Base-by-base conservation (phyloP, 1,140 invertebrate genomes). In the Caerostris extrusa region DNA sequence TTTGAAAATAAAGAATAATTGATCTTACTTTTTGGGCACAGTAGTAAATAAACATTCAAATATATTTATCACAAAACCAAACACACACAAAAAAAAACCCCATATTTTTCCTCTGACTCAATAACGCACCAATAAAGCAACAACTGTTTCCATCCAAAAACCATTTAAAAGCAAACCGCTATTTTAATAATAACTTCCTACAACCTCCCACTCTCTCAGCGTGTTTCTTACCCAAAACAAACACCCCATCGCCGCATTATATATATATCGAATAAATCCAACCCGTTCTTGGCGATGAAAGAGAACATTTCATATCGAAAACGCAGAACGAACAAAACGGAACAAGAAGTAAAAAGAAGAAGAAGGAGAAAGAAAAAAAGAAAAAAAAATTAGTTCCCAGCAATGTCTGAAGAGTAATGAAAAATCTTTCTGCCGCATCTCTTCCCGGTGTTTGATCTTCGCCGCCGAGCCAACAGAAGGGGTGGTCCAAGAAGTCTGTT, bases 341-440 rank as follows among this genome's bases (percentile, higher is more conserved):
- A 67, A n/a, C 3, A 14, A 67, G 61, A 67, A 14, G 61, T 6
- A 17, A 17, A 61, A 14, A 64, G 61, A 64, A 4, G 61, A 64
- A 64, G 17, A 10, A 64, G 61, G 17, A 64, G 8, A 10, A 60
- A 19, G 55, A 8, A 58, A 60, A 91, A 81, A 60, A 60, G 71
- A 91, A 60, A 19, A 91, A 82, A 91, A 91, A 82, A 91, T 60
- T 91, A 58, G 71, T 56, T 61, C 90, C n/a, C 82, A 87, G n/a
- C 64, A 17, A 55, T 19, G 69, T 69, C 69, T 55, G 60, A 58
- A 71, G 71, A 61, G 64, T 91, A 91, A 91, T 91, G 90, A 91
- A 91, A 91, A 91, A 91, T 91, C 90, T 50, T 81, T 57, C 34
- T 34, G 34, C 34, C 34, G 34, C 34, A 34, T 34, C 34, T 34